Base-by-base conservation (phyloP, 2,888 invertebrate genomes). In the Ochlodes sylvanus region DNA sequence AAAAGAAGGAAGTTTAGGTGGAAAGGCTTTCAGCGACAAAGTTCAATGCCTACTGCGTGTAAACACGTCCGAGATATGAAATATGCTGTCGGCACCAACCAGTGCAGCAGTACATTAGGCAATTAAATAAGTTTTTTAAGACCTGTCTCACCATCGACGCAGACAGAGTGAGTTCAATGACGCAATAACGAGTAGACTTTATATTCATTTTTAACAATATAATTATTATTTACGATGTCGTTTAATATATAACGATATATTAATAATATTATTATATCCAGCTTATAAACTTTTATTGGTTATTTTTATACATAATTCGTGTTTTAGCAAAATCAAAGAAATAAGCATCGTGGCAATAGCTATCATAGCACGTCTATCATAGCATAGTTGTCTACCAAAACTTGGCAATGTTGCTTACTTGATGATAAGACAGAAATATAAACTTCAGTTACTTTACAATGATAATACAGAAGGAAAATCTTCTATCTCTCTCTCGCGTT, bases 1-100 rank as follows among this genome's bases (percentile, higher is more conserved):
- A 67, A 67, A 61, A 68, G 67, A 10, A 68, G 67, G 67, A 68
- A 68, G 67, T 56, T 55, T 68, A 68, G 67, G 60, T 54, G 60
- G 55, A 68, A 62, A 68, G 62, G 38, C 56, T 68, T 56, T 68
- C 67, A 68, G 67, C 62, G 55, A 61, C 61, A 62, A 62, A 68
- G 67, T 68, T 68, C 67, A 62, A 68, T 62, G 67, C 56, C 47
- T 68, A 62, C 62, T 55, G 55, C 62, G 56, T 68, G 67, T 68
- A 62, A 68, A 62, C 67, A 68, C 38, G 62, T 68, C 56, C 9
- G 42, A 68, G 61, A 62, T 62, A 68, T 68, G 67, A 68, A 62
- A 68, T 56, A 68, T 68, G 67, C 21, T 68, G 67, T 68, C 61
- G 56, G 62, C 56, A 55, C 56, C 62, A 14, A 56, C 67, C 58